Evolutionary conservation across 2,797 vertebrate genomes (phyloP).

Genomic region (Pseudocheirus occidentalis): DNA sequence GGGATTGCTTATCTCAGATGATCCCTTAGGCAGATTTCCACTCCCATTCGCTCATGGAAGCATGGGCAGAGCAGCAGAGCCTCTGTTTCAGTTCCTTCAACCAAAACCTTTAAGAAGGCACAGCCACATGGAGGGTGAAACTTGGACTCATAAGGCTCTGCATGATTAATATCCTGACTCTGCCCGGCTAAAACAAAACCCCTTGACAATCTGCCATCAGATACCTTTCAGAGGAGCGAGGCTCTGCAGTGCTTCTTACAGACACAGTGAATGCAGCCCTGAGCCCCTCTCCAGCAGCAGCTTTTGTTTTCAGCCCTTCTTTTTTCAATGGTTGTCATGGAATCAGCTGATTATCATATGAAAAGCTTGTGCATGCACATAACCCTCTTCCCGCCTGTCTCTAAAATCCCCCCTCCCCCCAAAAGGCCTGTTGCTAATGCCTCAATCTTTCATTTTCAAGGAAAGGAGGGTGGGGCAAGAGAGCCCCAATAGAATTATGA

Average conservation of each 20-base stretch:
- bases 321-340: conserved; percentile 89
- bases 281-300: conserved; percentile 82
- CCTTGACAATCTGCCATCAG: conserved; percentile 79
- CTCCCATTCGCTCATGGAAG: conserved; percentile 24
- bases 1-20: conserved; percentile 34
- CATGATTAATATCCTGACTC: conserved; percentile 71
- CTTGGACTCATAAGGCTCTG: conserved; percentile 64
- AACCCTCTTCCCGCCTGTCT: conserved; percentile 62
- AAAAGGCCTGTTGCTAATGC: conserved; percentile 85
- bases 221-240: conserved; percentile 82
- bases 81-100: conserved; percentile 62
- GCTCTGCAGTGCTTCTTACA: conserved; percentile 78
- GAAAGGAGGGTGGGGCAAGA: conserved; percentile 67
- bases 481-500: conserved; percentile 78
- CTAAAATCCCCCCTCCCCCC: conserved; percentile 27
- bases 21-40: background rate
- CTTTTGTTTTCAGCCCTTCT: conserved; percentile 85
- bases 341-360: conserved; percentile 87
- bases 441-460: conserved; percentile 81
- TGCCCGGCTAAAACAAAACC: conserved; percentile 76
- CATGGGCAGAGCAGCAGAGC: background rate
- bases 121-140: conserved; percentile 57
- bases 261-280: conserved; percentile 77
- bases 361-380: conserved; percentile 82
- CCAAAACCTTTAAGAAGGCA: conserved; percentile 56